These are phyloP conservation scores for Anthoptus insignis DNA, from an alignment of 2,888 invertebrate species.

Conservation along the genomic window DNA sequence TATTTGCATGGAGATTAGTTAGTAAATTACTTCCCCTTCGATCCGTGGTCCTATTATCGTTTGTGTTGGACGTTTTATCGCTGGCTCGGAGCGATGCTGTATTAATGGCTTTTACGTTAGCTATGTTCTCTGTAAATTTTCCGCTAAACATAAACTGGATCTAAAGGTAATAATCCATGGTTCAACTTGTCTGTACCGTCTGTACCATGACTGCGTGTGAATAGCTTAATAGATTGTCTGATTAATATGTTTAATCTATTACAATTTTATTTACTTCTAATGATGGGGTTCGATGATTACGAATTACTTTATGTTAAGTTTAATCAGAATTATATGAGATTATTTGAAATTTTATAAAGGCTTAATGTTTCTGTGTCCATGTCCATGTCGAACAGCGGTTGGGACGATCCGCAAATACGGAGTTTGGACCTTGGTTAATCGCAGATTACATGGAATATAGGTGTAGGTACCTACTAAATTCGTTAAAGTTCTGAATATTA, in stretches of 20 bases:
- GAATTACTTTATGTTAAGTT: too few species aligned
- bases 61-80: conserved; percentile 42
- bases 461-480: too few species aligned
- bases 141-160: conserved; percentile 35
- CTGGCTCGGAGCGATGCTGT: conserved; percentile 34
- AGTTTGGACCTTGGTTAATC: too few species aligned
- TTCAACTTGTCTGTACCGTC: conserved; percentile 14
- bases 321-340: too few species aligned
- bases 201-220: conserved; percentile 25
- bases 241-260: conserved; percentile 27
- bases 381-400: too few species aligned
- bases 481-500: too few species aligned
- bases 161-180: conserved; percentile 29
- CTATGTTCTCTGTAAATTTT: conserved; percentile 35
- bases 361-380: too few species aligned
- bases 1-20: conserved; percentile 80
- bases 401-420: too few species aligned
- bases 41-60: conserved; percentile 54
- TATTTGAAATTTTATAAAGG: too few species aligned
- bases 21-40: conserved; percentile 68
- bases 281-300: too few species aligned
- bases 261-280: conserved; percentile 14
- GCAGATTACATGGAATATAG: too few species aligned
- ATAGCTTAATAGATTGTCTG: conserved; percentile 25
- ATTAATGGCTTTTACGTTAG: conserved; percentile 37